A percentile compares a stretch with the other conserved stretches of the same genome.
These are phyloP conservation scores for Caenorhabditis japonica DNA, from an alignment of 2,888 invertebrate species.

Conservation along the genomic window DNA sequence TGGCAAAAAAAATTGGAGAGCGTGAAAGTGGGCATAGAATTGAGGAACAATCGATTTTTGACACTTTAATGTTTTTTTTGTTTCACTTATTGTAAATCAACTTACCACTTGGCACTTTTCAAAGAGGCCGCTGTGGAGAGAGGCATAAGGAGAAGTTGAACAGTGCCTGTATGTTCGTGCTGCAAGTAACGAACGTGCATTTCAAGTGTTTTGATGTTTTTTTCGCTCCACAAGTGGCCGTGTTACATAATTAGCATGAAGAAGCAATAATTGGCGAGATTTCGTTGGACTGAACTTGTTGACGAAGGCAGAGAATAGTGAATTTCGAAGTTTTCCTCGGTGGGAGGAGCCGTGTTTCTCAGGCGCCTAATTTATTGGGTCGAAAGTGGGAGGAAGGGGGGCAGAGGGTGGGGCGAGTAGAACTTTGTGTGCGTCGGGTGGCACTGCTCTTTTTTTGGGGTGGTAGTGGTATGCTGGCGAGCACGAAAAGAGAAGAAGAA, in stretches of 20 bases:
- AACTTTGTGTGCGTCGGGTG: slow-evolving; percentile 29
- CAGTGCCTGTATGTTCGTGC: slow-evolving; percentile 76
- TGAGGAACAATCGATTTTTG: background rate
- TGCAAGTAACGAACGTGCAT: slow-evolving; percentile 77
- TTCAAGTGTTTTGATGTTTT: slow-evolving; percentile 4
- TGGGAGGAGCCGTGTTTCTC: slow-evolving; percentile 9
- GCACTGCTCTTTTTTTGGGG: slow-evolving; percentile 12
- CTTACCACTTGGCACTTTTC: slow-evolving; percentile 73
- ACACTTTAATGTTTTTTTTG: background rate
- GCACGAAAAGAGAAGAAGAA: slow-evolving; percentile 10
- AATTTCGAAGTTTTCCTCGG: too few species aligned
- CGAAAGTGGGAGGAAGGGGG: slow-evolving; percentile 3
- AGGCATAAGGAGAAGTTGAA: slow-evolving; percentile 76
- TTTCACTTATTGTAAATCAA: slow-evolving; percentile 11
- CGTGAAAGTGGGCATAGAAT: too few species aligned
- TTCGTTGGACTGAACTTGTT: too few species aligned
- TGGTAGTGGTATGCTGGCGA: slow-evolving; percentile 10
- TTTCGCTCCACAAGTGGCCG: background rate
- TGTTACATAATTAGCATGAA: slow-evolving; percentile 21
- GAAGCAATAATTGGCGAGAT: slow-evolving; percentile 1
- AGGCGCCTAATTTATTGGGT: slow-evolving; percentile 31
- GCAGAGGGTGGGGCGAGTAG: slow-evolving; percentile 7
- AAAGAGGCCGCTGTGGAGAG: slow-evolving; percentile 72
- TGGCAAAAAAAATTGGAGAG: too few species aligned
- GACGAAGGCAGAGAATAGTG: too few species aligned